Percentiles rank a stretch among this genome's conserved stretches.
These are phyloP conservation scores for Brachionus rubens DNA, from an alignment of 1,140 invertebrate genomes.

Conservation along the genomic window DNA sequence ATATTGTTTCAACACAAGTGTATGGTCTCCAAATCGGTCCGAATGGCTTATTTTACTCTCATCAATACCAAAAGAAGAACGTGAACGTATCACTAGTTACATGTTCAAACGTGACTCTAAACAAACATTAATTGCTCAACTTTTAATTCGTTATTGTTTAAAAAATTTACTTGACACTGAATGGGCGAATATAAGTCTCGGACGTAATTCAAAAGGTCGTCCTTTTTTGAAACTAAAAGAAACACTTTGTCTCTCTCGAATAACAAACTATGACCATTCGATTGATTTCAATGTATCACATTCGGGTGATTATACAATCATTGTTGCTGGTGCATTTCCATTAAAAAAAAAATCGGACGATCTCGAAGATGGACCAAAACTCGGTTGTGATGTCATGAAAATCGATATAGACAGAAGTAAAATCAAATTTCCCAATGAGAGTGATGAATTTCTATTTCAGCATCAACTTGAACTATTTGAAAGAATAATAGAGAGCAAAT, in stretches of 20 bases:
- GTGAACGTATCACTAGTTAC: neutral
- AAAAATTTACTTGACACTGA: neutral
- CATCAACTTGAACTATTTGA: slow-evolving; percentile 15
- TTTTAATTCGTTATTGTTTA: slow-evolving; percentile 23
- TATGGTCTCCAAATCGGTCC: neutral
- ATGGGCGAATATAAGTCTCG: slow-evolving; percentile 5
- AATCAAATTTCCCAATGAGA: slow-evolving; percentile 6
- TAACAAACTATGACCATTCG: slow-evolving; percentile 1
- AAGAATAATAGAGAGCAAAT: slow-evolving; percentile 73
- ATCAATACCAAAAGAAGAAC: neutral
- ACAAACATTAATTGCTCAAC: slow-evolving; percentile 11
- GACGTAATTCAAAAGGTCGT: slow-evolving; percentile 64
- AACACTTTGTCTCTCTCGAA: slow-evolving; percentile 41
- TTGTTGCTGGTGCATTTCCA: slow-evolving; percentile 62
- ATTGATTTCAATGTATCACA: slow-evolving; percentile 85
- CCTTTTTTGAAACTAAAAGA: slow-evolving; percentile 33
- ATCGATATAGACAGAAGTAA: slow-evolving; percentile 51
- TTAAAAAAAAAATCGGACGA: slow-evolving; percentile 51
- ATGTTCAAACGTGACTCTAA: slow-evolving; percentile 32
- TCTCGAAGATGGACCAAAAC: slow-evolving; percentile 59
- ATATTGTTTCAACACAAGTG: slow-evolving; percentile 19
- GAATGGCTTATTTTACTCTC: slow-evolving; percentile 21
- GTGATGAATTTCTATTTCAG: slow-evolving; percentile 10
- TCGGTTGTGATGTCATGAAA: slow-evolving; percentile 65
- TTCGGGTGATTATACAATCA: slow-evolving; percentile 77